phyloP scores from a whole-genome alignment of 2,113 vertebrate genomes.

The Laticauda laticaudata region DNA sequence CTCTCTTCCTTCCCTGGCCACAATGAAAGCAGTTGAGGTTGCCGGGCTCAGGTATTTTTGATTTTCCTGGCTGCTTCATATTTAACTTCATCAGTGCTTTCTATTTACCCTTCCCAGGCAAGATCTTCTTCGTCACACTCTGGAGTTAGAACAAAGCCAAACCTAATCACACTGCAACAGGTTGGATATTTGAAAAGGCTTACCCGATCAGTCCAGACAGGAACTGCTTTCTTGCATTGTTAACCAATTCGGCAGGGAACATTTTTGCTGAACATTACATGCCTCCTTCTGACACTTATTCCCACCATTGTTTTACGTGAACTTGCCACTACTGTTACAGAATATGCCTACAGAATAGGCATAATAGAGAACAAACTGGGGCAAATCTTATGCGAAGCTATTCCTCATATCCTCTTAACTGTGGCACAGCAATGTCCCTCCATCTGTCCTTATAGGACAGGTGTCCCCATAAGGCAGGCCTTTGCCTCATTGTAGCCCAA shows the following conservation, averaged over 20 bases:
- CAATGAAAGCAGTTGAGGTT: constrained; percentile 45
- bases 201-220: neutral
- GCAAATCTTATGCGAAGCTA: neutral
- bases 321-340: neutral
- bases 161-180: neutral
- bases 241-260: neutral
- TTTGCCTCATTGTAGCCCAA: neutral
- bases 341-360: neutral
- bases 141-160: neutral
- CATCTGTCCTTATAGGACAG: neutral
- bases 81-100: constrained; percentile 1
- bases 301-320: no score
- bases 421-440: neutral
- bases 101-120: neutral
- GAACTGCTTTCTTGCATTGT: neutral
- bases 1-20: constrained; percentile 57
- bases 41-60: constrained; percentile 15
- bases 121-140: constrained; percentile 1
- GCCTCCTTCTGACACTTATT: neutral
- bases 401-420: neutral
- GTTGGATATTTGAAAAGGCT: neutral
- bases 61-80: constrained; percentile 21
- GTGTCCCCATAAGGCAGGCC: neutral
- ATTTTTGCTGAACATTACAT: neutral
- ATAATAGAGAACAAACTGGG: neutral